Percentiles rank a stretch among this genome's conserved stretches.
These are phyloP conservation scores for Macroteleia sp. DNA, from an alignment of 2,888 invertebrate species.

Conservation along the genomic window DNA sequence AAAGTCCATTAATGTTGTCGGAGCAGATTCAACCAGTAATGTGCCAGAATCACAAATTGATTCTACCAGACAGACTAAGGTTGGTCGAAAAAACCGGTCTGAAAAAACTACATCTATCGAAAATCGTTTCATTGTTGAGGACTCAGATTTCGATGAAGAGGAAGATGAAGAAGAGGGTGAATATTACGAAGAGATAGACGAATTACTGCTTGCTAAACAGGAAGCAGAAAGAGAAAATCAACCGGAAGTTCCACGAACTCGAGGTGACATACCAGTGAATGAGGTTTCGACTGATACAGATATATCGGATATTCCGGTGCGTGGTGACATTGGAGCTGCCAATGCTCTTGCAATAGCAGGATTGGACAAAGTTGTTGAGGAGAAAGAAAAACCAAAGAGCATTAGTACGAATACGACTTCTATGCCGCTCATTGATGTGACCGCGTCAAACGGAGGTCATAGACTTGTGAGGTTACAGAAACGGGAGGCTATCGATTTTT, in stretches of 20 bases:
- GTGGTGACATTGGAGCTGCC: slow-evolving; percentile 76
- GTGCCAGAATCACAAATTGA: slow-evolving; percentile 78
- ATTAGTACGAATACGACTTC: slow-evolving; percentile 35
- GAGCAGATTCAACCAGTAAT: slow-evolving; percentile 13
- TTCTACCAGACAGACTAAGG: too few species aligned
- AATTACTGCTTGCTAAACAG: slow-evolving; percentile 71
- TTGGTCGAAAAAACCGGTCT: too few species aligned
- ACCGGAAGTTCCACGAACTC: slow-evolving; percentile 59
- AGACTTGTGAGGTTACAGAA: slow-evolving; percentile 56
- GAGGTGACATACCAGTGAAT: slow-evolving; percentile 75
- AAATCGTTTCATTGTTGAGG: too few species aligned
- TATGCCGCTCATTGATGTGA: slow-evolving; percentile 44
- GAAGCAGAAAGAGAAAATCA: slow-evolving; percentile 63
- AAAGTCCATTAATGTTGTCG: slow-evolving; percentile 27
- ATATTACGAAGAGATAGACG: slow-evolving; percentile 76
- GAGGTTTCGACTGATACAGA: slow-evolving; percentile 27
- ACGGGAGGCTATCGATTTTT: slow-evolving; percentile 68
- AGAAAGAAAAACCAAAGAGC: slow-evolving; percentile 19
- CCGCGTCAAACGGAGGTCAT: slow-evolving; percentile 51
- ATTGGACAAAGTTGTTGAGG: slow-evolving; percentile 7
- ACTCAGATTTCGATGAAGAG: too few species aligned
- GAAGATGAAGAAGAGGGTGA: slow-evolving; percentile 67
- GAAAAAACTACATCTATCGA: too few species aligned
- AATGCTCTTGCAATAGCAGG: slow-evolving; percentile 29
- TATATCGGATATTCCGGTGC: slow-evolving; percentile 68